Evolutionary conservation across 2,888 invertebrate species (phyloP).

Genomic region (Matsumyia berberina): DNA sequence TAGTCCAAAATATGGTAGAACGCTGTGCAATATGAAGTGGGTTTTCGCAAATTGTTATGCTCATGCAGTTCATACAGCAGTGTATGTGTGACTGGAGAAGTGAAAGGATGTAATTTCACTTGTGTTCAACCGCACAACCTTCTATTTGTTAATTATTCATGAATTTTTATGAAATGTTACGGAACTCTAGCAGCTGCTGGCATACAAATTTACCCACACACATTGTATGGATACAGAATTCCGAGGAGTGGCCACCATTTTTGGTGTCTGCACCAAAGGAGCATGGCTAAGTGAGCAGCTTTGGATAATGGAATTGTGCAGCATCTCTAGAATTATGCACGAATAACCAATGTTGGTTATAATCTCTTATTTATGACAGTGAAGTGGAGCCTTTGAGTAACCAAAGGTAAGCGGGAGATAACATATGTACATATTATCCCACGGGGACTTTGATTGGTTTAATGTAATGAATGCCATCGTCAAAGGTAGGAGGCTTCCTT

Average conservation of each 20-base stretch:
- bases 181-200: slow-evolving; percentile 56
- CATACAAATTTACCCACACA: slow-evolving; percentile 60
- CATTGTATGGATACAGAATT: neutral
- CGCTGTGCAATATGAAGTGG: slow-evolving; percentile 18
- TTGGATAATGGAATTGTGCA: slow-evolving; percentile 66
- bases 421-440: no score
- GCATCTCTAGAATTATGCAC: neutral
- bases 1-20: slow-evolving; percentile 21
- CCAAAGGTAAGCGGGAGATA: no score
- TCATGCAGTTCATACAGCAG: neutral
- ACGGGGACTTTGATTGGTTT: no score
- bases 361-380: slow-evolving; percentile 44
- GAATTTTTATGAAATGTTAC: slow-evolving; percentile 74
- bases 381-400: neutral
- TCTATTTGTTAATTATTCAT: slow-evolving; percentile 75
- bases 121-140: slow-evolving; percentile 65
- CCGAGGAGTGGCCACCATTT: slow-evolving; percentile 37
- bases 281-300: slow-evolving; percentile 68
- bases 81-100: slow-evolving; percentile 13
- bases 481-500: no score
- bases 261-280: slow-evolving; percentile 51
- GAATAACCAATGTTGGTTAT: slow-evolving; percentile 34
- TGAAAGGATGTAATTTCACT: slow-evolving; percentile 62
- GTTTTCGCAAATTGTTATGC: slow-evolving; percentile 16
- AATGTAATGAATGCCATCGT: no score